Percentiles rank a stretch among this genome's conserved stretches.
phyloP scores from a whole-genome alignment of 2,113 vertebrate genomes.

The Arvicanthis niloticus region DNA sequence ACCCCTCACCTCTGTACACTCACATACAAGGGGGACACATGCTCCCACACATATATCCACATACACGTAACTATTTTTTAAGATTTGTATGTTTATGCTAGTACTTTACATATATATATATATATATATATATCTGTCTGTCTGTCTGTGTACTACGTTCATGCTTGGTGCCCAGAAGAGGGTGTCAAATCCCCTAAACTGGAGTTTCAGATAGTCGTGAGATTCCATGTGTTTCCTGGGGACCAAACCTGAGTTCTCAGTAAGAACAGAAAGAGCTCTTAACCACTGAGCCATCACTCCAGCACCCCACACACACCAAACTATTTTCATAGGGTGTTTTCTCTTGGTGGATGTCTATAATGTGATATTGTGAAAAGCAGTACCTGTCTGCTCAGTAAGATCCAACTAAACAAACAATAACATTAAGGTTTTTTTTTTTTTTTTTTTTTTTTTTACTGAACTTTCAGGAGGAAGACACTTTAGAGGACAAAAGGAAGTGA shows the following conservation, averaged over 20 bases:
- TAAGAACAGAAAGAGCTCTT: neutral
- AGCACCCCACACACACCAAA: neutral
- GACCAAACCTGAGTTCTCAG: neutral
- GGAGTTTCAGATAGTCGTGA: neutral
- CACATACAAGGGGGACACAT: accelerated
- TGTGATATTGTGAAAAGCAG: neutral
- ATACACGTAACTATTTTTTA: neutral
- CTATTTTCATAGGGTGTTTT: neutral
- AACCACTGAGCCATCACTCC: neutral
- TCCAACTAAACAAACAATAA: constrained; percentile 31
- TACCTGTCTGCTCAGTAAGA: constrained; percentile 16
- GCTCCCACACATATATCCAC: neutral
- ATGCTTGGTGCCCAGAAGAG: neutral
- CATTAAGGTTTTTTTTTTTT: too few relatives aligned
- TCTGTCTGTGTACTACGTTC: neutral
- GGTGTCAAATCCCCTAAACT: neutral
- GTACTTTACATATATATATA: neutral
- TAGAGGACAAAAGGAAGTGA: neutral
- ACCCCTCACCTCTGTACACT: neutral
- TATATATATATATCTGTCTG: too few relatives aligned
- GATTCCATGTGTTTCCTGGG: neutral
- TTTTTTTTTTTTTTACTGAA: constrained; percentile 19
- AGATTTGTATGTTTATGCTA: neutral
- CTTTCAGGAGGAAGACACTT: constrained; percentile 34
- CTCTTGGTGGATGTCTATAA: neutral